Conservation (phyloP, 1,140 invertebrate genomes). For the Whitmania pigra region DNA sequence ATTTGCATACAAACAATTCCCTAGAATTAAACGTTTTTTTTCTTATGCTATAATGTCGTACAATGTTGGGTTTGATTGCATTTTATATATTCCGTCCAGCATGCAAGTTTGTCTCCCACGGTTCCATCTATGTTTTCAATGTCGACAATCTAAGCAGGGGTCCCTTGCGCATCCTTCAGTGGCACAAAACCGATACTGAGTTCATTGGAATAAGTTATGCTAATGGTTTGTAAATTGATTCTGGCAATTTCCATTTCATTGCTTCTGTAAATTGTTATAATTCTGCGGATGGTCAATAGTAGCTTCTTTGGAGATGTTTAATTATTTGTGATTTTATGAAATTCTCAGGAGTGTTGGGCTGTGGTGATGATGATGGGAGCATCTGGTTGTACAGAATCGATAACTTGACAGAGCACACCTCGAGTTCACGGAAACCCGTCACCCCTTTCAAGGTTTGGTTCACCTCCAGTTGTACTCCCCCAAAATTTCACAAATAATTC, state of each 20-base stretch:
- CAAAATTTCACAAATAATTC: background rate
- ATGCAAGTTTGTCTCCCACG: conserved; percentile 10
- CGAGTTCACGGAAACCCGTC: background rate
- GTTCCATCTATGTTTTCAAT: conserved; percentile 17
- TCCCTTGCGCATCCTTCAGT: background rate
- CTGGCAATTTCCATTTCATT: background rate
- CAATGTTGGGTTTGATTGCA: background rate
- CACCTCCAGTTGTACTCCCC: background rate
- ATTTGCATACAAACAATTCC: background rate
- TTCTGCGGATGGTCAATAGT: too few relatives aligned
- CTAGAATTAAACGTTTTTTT: background rate
- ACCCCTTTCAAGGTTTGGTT: background rate
- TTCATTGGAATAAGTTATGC: background rate
- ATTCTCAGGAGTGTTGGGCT: background rate
- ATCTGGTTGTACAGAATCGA: conserved; percentile 13
- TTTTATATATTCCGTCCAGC: background rate
- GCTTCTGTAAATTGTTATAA: too few relatives aligned
- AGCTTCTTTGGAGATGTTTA: background rate
- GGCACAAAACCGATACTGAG: conserved; percentile 7
- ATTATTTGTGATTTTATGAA: conserved; percentile 1
- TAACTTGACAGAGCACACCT: background rate
- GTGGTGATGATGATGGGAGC: conserved; percentile 6
- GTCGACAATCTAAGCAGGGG: background rate
- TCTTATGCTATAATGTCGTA: too few relatives aligned
- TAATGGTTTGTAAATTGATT: conserved; percentile 1